Evolutionary conservation across 1,140 invertebrate species (phyloP), one percentile per base, ranked within the genome.

Genomic region (Lasioglossum albipes): DNA sequence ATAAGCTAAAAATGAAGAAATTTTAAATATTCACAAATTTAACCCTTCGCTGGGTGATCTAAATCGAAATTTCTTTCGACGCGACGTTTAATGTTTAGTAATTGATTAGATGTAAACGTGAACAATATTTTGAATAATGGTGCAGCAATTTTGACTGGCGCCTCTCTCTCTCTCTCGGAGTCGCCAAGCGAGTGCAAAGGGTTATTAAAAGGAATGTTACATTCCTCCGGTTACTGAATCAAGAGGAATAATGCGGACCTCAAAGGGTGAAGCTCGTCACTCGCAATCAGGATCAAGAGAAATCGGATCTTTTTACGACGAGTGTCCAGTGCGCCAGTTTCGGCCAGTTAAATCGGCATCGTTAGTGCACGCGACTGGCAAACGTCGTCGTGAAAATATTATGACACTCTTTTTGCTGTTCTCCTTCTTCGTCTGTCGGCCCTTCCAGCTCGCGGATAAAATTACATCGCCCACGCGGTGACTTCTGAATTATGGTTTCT

Each of bases 401-500:
- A 36, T 59, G 64, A 68, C 72, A 80, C 31, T 22, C 18, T 75
- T 41, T 22, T 49, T 36, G 22, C 65, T 65, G 16, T 70, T 49
- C 49, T 27, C 18, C 42, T 52, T 31, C 57, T 10, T 75, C 18
- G 49, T 5, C 20, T 27, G 4, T 22, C 52, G n/a, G n/a, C 31
- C 59, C 64, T 57, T 41, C 22, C 18, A 61, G 31, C 49, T 54
- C 67, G 27, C 20, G 42, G 59, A 75, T 71, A 82, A 67, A 82
- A 73, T 79, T 80, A 84, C 70, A 42, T 41, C 69, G 62, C 65
- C 64, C 75, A 75, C 74, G 42, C 70, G 7, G 67, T 66, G 52
- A 79, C 71, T 77, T 70, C 66, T 83, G 81, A 87, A 83, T 83
- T 80, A 83, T 80, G 59, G 74, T 68, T 36, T 22, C 77, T 64